These are phyloP conservation scores for Clarias laeviceps DNA, from an alignment of 2,797 vertebrate species.

Conservation along the genomic window DNA sequence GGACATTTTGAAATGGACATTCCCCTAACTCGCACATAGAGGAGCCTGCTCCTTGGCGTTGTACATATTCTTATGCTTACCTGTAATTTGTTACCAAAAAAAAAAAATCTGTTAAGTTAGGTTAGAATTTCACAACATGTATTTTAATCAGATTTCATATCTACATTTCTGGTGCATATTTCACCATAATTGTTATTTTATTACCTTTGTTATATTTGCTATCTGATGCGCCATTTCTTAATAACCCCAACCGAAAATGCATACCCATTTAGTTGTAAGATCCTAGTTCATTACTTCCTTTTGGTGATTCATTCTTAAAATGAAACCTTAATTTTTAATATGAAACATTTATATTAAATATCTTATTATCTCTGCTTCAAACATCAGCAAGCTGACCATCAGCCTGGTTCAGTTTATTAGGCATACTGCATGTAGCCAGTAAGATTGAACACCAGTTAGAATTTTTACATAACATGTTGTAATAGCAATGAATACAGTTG, in stretches of 20 bases:
- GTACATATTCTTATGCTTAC: slow-evolving; percentile 83
- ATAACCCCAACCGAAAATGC: too few relatives aligned
- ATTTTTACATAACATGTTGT: neutral
- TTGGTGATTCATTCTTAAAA: neutral
- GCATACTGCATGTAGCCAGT: neutral
- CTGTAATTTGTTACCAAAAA: slow-evolving; percentile 56
- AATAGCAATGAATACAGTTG: neutral
- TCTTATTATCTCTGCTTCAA: neutral
- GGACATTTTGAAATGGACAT: slow-evolving; percentile 77
- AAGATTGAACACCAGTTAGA: too few relatives aligned
- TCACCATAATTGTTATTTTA: neutral
- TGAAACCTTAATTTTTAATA: neutral
- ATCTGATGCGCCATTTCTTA: neutral
- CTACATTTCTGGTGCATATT: neutral
- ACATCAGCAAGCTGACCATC: neutral
- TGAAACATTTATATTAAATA: neutral
- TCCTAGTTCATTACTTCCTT: neutral
- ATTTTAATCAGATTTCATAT: neutral
- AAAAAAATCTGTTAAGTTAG: neutral
- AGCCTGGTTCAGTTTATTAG: neutral
- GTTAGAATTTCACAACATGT: neutral
- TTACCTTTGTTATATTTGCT: neutral
- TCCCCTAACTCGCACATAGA: slow-evolving; percentile 78
- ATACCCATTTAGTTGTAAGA: neutral
- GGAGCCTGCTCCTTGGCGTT: slow-evolving; percentile 82